A percentile compares a stretch with the other conserved stretches of the same genome.
These are phyloP conservation scores for Rhinichthys osculus DNA, from an alignment of 2,797 vertebrate genomes.

Conservation along the genomic window DNA sequence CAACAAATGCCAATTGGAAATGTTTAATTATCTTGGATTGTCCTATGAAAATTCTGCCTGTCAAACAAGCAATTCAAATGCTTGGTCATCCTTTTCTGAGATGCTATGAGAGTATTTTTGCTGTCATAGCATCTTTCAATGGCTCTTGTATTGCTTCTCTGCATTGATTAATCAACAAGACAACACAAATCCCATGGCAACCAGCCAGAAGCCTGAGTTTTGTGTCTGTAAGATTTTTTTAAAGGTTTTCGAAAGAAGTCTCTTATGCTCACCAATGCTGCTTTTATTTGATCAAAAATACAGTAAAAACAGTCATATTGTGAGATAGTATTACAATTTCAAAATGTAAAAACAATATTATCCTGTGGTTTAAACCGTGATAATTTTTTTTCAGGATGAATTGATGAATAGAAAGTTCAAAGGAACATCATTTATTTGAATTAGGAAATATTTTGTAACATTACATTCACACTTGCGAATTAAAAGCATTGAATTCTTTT, in stretches of 20 bases:
- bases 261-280: background rate
- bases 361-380: background rate
- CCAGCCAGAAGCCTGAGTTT: conserved; percentile 39
- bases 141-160: conserved; percentile 61
- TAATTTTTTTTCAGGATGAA: background rate
- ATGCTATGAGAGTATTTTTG: conserved; percentile 30
- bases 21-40: background rate
- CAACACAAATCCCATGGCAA: conserved; percentile 62
- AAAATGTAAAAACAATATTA: background rate
- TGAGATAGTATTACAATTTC: background rate
- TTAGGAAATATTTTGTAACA: background rate
- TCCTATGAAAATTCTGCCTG: background rate
- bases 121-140: conserved; percentile 43
- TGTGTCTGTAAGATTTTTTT: background rate
- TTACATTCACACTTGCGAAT: background rate
- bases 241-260: background rate
- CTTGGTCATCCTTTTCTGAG: conserved; percentile 11
- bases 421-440: background rate
- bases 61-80: conserved; percentile 22
- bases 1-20: background rate
- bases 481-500: background rate
- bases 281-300: background rate
- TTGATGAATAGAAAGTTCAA: background rate
- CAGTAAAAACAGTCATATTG: background rate
- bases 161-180: conserved; percentile 54